Evolutionary conservation across 2,113 vertebrate genomes (phyloP).

Genomic region (Ceuthmochares aereus): DNA sequence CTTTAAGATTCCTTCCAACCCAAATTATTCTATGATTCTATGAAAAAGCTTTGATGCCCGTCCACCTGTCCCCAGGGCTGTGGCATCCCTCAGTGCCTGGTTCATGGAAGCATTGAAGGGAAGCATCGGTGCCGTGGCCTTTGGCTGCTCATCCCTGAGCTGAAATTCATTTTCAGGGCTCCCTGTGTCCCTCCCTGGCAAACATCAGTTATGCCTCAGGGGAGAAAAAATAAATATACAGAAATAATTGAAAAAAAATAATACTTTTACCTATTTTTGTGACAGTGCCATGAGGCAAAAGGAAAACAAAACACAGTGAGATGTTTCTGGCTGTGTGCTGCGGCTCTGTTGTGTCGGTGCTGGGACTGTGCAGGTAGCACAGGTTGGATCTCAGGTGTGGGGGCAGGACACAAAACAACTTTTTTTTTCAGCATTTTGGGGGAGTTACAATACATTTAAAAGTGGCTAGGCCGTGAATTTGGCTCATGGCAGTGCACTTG

Average conservation of each 20-base stretch:
- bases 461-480: background rate
- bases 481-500: background rate
- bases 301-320: background rate
- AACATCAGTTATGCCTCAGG: fast-evolving
- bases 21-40: too few species aligned
- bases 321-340: background rate
- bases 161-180: background rate
- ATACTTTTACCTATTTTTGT: background rate
- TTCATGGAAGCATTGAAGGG: background rate
- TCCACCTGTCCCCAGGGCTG: fast-evolving
- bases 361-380: too few species aligned
- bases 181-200: too few species aligned
- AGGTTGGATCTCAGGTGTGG: too few species aligned
- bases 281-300: background rate
- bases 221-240: fast-evolving
- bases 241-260: background rate
- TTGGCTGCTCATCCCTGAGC: background rate
- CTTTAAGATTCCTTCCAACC: too few species aligned
- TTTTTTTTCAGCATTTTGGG: background rate
- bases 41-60: background rate
- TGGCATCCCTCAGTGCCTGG: background rate
- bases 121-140: fast-evolving
- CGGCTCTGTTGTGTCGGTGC: background rate
- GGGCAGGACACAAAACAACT: too few species aligned
- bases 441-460: background rate